These are phyloP conservation scores for Xenopus laevis DNA, from an alignment of 2,113 vertebrate species.

Conservation along the genomic window DNA sequence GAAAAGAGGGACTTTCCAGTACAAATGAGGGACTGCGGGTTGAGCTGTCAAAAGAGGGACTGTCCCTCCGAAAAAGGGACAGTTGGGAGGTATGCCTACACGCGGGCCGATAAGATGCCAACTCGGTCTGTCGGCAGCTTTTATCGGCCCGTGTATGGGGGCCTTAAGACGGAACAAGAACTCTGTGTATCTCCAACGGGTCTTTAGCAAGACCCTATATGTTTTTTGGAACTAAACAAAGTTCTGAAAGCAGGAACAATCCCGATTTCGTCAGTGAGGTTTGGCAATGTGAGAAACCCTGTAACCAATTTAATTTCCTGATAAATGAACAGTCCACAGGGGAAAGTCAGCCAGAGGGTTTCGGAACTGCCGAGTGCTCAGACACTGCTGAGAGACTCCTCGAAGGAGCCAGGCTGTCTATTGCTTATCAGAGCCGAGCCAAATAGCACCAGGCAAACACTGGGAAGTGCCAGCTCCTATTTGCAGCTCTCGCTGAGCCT, in stretches of 20 bases:
- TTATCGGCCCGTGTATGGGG: too few species aligned
- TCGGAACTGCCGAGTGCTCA: conserved; percentile 63
- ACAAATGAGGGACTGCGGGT: too few species aligned
- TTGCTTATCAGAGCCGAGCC: conserved; percentile 73
- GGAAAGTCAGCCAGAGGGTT: conserved; percentile 65
- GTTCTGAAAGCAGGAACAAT: conserved; percentile 55
- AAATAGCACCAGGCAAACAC: conserved; percentile 60
- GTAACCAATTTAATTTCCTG: conserved; percentile 76
- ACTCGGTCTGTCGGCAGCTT: too few species aligned
- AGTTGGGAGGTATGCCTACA: too few species aligned
- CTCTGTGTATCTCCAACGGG: too few species aligned
- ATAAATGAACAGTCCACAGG: conserved; percentile 68
- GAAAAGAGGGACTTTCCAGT: too few species aligned
- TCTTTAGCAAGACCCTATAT: too few species aligned
- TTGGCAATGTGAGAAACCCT: conserved; percentile 66
- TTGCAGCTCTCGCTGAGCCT: conserved; percentile 26
- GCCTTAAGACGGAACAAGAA: too few species aligned
- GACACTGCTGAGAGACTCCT: conserved; percentile 60
- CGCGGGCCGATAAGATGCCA: too few species aligned
- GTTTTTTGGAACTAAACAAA: conserved; percentile 4
- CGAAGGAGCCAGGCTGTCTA: conserved; percentile 86
- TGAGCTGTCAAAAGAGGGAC: too few species aligned
- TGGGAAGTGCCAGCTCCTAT: conserved; percentile 56
- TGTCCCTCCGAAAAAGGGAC: too few species aligned
- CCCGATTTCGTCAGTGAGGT: conserved; percentile 66